Evolutionary conservation across 2,888 invertebrate genomes (phyloP), one percentile per base, ranked within the genome.

Genomic region (Drosophila incognita): DNA sequence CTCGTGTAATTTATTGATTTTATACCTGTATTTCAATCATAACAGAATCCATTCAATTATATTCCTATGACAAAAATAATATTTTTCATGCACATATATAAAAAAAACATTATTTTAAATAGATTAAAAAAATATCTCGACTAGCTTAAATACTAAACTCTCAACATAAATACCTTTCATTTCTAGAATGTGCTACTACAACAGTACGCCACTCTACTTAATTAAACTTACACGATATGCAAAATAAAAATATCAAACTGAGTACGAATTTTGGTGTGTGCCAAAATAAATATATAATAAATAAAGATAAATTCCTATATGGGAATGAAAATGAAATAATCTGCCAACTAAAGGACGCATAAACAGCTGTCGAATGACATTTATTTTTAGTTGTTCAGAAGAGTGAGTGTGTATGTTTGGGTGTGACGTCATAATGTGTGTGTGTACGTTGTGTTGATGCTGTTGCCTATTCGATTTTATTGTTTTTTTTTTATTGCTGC

Each of bases 281-380:
- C 6, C 46, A 52, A 51, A 52, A 61, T 52, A 81, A 65, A 76
- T 72, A 76, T 71, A 76, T 70, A 74, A 67, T 51, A 67, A 54
- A 80, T 71, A 71, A 54, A 67, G 62, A 62, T 40, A 66, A 65
- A 71, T 68, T 52, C 40, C 38, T 53, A 49, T 61, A 29, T 79
- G 76, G 60, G 67, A 75, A 88, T 82, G 73, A 76, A 89, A 89
- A 77, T 76, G 71, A 87, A 87, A 87, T 80, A 89, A 86, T 74
- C 88, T 82, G 88, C 58, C 78, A 87, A 82, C 85, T 82, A 85
- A 86, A 80, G 75, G 82, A 67, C 82, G 69, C 78, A 89, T 82
- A 85, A 85, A 89, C 74, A 89, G 85, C 82, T 82, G 69, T 74
- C 81, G 71, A 87, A 78, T 85, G 78, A 78, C 77, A 89, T 89